Evolutionary conservation across 1,140 invertebrate species (phyloP), one percentile per base, ranked within the genome.

Genomic region (Solenopsis invicta): DNA sequence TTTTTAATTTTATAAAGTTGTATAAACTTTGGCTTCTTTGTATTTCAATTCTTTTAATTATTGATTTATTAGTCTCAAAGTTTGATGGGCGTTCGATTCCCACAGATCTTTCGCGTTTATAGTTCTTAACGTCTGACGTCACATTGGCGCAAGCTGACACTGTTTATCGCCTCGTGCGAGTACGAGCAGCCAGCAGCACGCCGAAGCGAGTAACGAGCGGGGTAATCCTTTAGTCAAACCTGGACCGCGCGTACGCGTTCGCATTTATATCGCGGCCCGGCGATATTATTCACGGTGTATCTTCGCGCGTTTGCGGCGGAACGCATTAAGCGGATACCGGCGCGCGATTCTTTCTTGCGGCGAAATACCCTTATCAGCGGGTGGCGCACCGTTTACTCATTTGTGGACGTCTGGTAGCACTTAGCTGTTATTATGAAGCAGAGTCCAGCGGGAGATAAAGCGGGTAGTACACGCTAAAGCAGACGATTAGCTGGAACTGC

Each of bases 211-310:
- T 82, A 82, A 74, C 80, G 41, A 61, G 74, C 72, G 41, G 82
- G 59, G n/a, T 78, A 78, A 85, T n/a, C 82, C 62, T 78, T 78
- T 66, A 56, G 61, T 78, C 74, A 80, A 81, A 85, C 75, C 48
- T 34, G 45, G 77, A 29, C 77, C 48, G 64, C 67, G 54, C 56
- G 75, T 66, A 78, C 78, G 86, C 80, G 74, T 86, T 88, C 88
- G 87, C 89, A 91, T 91, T 91, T 91, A 90, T 91, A 90, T 91
- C 82, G 71, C 66, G 71, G 67, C 67, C 24, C 82, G 76, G 76
- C 64, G 87, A 88, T 90, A 90, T 90, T 90, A 90, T 77, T 90
- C 89, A 88, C 62, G 56, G 24, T 34, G 86, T 81, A 86, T 74
- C 77, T 80, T 45, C 59, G 66, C 75, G 67, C 84, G 67, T 87